Evolutionary conservation across 2,888 invertebrate genomes (phyloP), one percentile per base, ranked within the genome.

Genomic region (Drosophila anomalipes): DNA sequence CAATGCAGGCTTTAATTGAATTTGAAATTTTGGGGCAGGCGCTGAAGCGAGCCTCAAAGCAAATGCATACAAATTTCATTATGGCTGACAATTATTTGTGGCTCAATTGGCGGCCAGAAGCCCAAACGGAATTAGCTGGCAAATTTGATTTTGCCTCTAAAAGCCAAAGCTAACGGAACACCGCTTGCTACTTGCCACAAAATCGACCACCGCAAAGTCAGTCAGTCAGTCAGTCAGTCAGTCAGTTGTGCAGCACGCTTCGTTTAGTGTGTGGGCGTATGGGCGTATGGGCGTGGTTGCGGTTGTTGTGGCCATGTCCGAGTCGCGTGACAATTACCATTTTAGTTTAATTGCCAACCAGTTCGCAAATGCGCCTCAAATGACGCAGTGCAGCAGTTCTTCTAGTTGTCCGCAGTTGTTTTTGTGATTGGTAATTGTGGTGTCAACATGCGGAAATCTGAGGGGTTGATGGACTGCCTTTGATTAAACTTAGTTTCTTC

Each of bases 1-100:
- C 54, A 53, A 69, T 58, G 60, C 72, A 61, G 67, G 28, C 83
- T 86, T 90, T 88, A 90, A 90, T 86, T 88, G 86, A 90, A 88
- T 86, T 83, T 83, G 68, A 62, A 81, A 77, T 69, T 81, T 87
- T 76, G 37, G 61, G 60, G 57, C 56, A 37, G 22, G 22, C 16
- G 44, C 51, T 54, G 49, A 63, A 53, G 56, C 51, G 52, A 41
- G 0, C 28, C 73, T 64, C 52, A 77, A 70, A 70, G 86, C 73
- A 33, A 41, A 63, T 65, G 66, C 70, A 65, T 54, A 58, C 67
- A 67, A 83, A 83, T 83, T 81, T 74, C 66, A 69, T 78, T 82
- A 74, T 63, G 77, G 12, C 71, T n/a, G 56, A 65, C 70, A 77
- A 81, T 81, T 74, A 70, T 68, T 67, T 56, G 68, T 69, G 66